These are phyloP conservation scores for Cerastis rubricosa DNA, from an alignment of 2,888 invertebrate species.

Conservation along the genomic window DNA sequence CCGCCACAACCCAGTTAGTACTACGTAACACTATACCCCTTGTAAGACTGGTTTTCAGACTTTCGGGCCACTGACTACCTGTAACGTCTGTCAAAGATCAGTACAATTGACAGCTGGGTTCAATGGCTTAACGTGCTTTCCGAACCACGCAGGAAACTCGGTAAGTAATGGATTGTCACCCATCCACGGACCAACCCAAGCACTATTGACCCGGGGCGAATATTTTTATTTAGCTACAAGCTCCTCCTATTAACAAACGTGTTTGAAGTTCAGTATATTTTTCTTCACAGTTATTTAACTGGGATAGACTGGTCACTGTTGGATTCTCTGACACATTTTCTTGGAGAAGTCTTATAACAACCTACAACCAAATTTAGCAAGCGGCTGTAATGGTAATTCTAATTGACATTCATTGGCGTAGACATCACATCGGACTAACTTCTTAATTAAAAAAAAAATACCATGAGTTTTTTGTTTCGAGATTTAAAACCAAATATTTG, in stretches of 20 bases:
- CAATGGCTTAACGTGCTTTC: no score
- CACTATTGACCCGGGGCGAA: no score
- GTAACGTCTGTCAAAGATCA: no score
- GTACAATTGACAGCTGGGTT: no score
- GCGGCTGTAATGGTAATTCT: background rate
- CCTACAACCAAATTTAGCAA: background rate
- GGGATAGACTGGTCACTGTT: background rate
- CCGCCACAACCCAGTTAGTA: no score
- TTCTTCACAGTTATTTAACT: background rate
- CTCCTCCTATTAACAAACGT: background rate
- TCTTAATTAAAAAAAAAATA: background rate
- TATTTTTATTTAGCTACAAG: no score
- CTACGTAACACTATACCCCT: no score
- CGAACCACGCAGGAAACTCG: no score
- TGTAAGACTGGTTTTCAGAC: no score
- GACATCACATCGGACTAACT: background rate
- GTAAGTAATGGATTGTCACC: no score
- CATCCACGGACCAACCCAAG: no score
- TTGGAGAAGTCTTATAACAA: background rate
- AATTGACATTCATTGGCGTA: background rate
- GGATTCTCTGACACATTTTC: background rate
- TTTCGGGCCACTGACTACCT: no score
- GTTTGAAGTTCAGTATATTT: background rate
- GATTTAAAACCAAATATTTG: background rate
- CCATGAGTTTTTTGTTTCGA: background rate